Evolutionary conservation across 2,888 invertebrate species (phyloP).

Genomic region (Orchesellides sinensis): DNA sequence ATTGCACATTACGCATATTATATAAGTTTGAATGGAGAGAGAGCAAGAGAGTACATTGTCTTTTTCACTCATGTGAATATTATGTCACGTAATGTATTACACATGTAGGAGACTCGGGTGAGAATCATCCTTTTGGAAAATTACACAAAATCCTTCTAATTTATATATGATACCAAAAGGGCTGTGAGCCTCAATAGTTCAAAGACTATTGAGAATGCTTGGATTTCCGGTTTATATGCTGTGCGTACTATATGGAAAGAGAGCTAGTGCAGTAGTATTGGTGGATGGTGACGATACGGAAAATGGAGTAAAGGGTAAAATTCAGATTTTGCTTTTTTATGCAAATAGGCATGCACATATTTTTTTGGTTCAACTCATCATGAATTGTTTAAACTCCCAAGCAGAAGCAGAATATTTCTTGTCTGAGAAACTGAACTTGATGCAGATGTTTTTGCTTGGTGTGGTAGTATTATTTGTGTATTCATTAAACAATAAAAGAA

Average conservation of each 20-base stretch:
- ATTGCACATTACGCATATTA: neutral
- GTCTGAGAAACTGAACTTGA: too few relatives aligned
- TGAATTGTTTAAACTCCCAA: too few relatives aligned
- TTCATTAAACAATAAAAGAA: too few relatives aligned
- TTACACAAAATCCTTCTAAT: conserved; percentile 9
- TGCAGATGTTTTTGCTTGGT: too few relatives aligned
- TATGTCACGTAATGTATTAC: conserved; percentile 48
- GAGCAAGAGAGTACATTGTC: too few relatives aligned
- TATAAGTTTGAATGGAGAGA: neutral
- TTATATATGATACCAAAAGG: too few relatives aligned
- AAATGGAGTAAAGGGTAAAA: neutral
- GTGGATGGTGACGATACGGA: too few relatives aligned
- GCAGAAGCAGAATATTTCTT: too few relatives aligned
- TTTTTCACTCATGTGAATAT: conserved; percentile 1
- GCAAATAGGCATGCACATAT: too few relatives aligned
- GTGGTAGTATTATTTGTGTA: too few relatives aligned
- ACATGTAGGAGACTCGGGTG: conserved; percentile 21
- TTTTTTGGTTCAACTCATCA: neutral
- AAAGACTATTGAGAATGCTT: neutral
- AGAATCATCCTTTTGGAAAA: conserved; percentile 21
- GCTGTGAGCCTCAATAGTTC: too few relatives aligned
- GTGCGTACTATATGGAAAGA: neutral
- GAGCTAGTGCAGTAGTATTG: neutral
- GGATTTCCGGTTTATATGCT: neutral
- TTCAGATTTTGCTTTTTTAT: neutral